These are phyloP conservation scores for Drosophila parvula DNA, from an alignment of 1,140 invertebrate species.

Conservation along the genomic window DNA sequence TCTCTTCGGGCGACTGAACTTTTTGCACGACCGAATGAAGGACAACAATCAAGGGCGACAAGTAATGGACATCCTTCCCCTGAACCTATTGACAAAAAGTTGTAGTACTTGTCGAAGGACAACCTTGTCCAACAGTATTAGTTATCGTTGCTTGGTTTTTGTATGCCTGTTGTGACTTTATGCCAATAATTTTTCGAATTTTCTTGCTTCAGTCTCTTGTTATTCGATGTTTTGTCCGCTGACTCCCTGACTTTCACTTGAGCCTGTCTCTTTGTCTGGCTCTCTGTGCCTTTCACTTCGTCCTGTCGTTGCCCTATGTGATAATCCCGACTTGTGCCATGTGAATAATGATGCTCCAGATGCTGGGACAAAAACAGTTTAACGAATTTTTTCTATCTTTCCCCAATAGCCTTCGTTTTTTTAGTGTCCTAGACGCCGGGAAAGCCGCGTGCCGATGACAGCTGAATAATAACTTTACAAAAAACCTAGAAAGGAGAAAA, in stretches of 20 bases:
- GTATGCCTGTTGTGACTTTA: slow-evolving; percentile 30
- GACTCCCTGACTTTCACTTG: slow-evolving; percentile 43
- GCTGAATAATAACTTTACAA: slow-evolving; percentile 57
- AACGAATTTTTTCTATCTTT: slow-evolving; percentile 37
- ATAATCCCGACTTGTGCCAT: slow-evolving; percentile 68
- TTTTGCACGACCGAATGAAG: slow-evolving; percentile 14
- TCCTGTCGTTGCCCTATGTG: slow-evolving; percentile 35
- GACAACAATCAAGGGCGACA: slow-evolving; percentile 23
- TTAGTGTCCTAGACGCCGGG: slow-evolving; percentile 51
- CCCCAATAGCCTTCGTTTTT: slow-evolving; percentile 44
- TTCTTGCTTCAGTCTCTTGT: slow-evolving; percentile 8
- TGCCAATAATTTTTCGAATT: slow-evolving; percentile 41
- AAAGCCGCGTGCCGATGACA: slow-evolving; percentile 59
- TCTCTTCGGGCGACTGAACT: background rate
- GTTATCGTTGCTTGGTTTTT: slow-evolving; percentile 44
- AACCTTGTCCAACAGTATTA: slow-evolving; percentile 46
- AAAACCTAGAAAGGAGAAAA: background rate
- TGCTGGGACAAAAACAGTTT: slow-evolving; percentile 48
- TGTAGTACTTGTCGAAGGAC: slow-evolving; percentile 18
- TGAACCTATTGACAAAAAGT: slow-evolving; percentile 39
- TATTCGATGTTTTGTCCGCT: background rate
- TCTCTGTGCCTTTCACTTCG: slow-evolving; percentile 11
- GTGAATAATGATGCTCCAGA: slow-evolving; percentile 77
- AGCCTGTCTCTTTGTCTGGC: slow-evolving; percentile 28
- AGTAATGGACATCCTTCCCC: slow-evolving; percentile 43